Evolutionary conservation across 2,888 invertebrate species (phyloP), one percentile per base, ranked within the genome.

Genomic region (Nebria salina): DNA sequence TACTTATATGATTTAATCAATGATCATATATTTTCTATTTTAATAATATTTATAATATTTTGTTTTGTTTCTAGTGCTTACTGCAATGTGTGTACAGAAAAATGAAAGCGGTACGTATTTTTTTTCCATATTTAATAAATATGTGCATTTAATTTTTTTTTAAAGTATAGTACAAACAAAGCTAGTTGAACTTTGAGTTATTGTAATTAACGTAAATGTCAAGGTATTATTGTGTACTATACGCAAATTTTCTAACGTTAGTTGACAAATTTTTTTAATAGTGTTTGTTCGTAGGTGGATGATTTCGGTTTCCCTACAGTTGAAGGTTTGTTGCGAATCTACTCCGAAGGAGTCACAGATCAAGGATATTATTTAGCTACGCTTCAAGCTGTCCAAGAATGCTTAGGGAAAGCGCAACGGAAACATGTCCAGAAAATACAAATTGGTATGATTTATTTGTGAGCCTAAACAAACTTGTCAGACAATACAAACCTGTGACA

Each of bases 31-130:
- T 54, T 54, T 54, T 54, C 54, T 54, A 54, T 54, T 34, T 74
- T 75, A 26, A 20, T 25, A 65, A 66, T 75, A 75, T 78, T 26
- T 78, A n/a, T 75, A 76, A 15, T 54, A 54, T 26, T 26, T 81
- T 82, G 77, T 82, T 83, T 84, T 82, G 86, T 83, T 93, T 92
- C 86, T 91, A 94, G 94, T 95, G 95, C 86, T 90, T 95, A 82
- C 91, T 95, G 85, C 95, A 95, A 87, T 95, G 95, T 89, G 94
- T 95, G 83, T 95, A 95, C 89, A 91, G 93, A 85, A 94, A 93
- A 91, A 94, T 94, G 90, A 93, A 94, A 91, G 95, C 94, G 72
- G 94, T 93, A 88, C 92, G 93, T 93, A 89, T 85, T 82, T 34
- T 34, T 66, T 26, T 66, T 26, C 64, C 65, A 65, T 64, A 20